These are phyloP conservation scores for Pherbina coryleti DNA, from an alignment of 2,888 invertebrate species.

Conservation along the genomic window DNA sequence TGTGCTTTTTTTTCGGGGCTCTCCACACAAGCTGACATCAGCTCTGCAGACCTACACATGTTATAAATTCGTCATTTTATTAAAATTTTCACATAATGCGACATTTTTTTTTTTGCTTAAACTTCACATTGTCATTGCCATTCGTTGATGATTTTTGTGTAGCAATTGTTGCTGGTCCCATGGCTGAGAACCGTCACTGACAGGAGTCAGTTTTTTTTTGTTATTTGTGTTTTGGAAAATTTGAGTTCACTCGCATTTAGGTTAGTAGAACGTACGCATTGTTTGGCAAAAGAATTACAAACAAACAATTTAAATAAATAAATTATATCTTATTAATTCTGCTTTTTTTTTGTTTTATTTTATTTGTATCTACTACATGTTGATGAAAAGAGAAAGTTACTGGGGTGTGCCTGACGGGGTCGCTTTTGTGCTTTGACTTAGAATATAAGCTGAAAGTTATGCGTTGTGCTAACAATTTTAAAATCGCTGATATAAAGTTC, in stretches of 20 bases:
- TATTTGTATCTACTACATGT: constrained; percentile 50
- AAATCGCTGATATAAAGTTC: no score
- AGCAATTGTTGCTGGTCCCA: not conserved
- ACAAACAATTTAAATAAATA: not conserved
- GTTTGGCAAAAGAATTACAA: not conserved
- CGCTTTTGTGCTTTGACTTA: no score
- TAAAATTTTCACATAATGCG: not conserved
- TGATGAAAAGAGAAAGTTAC: constrained; percentile 65
- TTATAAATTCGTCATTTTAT: not conserved
- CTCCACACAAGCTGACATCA: no score
- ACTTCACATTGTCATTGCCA: not conserved
- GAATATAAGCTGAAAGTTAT: no score
- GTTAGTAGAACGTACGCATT: not conserved
- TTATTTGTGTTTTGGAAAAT: not conserved
- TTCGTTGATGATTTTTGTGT: not conserved
- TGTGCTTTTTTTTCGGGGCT: no score
- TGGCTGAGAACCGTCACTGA: not conserved
- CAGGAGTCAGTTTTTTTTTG: not conserved
- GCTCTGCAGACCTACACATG: no score
- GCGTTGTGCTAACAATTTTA: no score
- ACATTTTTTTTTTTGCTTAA: not conserved
- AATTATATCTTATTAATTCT: not conserved
- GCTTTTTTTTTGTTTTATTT: not conserved
- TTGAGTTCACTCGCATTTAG: not conserved
- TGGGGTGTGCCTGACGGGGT: not conserved